A percentile compares a stretch with the other conserved stretches of the same genome.
Conservation (phyloP, 2,113 vertebrate genomes). For the Murina feae region DNA sequence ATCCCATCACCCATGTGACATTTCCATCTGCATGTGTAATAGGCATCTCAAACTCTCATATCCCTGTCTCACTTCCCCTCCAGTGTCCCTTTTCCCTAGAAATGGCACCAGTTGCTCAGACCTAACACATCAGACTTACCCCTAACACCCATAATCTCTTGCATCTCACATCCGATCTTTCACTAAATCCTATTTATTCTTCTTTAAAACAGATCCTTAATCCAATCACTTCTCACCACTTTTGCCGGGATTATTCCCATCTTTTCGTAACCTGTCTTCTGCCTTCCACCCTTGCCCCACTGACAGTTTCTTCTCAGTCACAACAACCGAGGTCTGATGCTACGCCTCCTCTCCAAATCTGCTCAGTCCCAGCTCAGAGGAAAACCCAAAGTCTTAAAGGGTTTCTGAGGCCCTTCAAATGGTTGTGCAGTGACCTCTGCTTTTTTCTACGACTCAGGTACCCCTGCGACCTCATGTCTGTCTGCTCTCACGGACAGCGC, state of each 20-base stretch:
- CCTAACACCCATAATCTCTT: background rate
- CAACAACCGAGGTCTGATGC: background rate
- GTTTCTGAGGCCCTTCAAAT: background rate
- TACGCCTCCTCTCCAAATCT: background rate
- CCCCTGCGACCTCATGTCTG: background rate
- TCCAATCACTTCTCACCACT: background rate
- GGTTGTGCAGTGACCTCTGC: too few relatives aligned
- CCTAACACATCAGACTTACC: background rate
- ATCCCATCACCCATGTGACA: background rate
- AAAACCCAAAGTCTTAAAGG: background rate
- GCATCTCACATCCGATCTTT: background rate
- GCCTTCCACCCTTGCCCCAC: background rate
- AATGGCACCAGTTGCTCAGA: background rate
- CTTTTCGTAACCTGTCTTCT: background rate
- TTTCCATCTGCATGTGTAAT: background rate
- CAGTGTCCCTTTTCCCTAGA: background rate
- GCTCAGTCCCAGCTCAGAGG: background rate
- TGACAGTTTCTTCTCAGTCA: background rate
- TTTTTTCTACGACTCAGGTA: background rate
- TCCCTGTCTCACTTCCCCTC: background rate
- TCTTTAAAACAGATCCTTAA: background rate
- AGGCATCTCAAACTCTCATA: background rate
- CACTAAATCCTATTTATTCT: background rate
- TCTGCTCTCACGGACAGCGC: background rate
- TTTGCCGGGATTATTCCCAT: background rate